Conservation (phyloP, 2,888 invertebrate genomes). For the Oscheius sp. region DNA sequence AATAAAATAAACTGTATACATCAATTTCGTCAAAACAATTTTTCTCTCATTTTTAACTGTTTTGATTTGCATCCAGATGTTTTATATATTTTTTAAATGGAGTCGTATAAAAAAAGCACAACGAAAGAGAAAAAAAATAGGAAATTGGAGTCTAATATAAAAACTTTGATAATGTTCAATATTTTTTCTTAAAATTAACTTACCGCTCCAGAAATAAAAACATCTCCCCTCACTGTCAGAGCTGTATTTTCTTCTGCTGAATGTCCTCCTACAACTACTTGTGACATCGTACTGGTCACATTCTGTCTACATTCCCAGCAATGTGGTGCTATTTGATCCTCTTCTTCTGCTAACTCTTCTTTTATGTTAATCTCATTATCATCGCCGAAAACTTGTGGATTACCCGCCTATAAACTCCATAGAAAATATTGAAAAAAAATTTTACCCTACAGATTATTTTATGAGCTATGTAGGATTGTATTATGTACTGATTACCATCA, state of each 20-base stretch:
- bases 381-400: neutral
- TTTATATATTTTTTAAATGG: too few species aligned
- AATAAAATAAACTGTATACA: neutral
- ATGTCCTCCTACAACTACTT: conserved; percentile 10
- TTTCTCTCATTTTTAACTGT: too few species aligned
- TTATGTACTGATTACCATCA: neutral
- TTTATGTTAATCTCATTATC: neutral
- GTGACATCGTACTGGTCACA: conserved; percentile 10
- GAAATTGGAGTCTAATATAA: too few species aligned
- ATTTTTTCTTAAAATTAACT: neutral
- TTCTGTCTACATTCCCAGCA: conserved; percentile 11
- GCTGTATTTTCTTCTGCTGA: neutral
- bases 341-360: conserved; percentile 7
- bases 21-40: too few species aligned
- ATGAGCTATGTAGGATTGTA: conserved; percentile 1
- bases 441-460: conserved; percentile 7
- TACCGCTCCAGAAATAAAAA: conserved; percentile 13
- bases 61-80: too few species aligned
- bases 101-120: too few species aligned
- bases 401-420: neutral
- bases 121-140: too few species aligned
- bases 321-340: neutral
- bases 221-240: neutral
- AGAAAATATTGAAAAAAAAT: neutral
- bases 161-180: too few species aligned